phyloP scores from a whole-genome alignment of 2,888 invertebrate genomes.

The Vesta saturnalis region DNA sequence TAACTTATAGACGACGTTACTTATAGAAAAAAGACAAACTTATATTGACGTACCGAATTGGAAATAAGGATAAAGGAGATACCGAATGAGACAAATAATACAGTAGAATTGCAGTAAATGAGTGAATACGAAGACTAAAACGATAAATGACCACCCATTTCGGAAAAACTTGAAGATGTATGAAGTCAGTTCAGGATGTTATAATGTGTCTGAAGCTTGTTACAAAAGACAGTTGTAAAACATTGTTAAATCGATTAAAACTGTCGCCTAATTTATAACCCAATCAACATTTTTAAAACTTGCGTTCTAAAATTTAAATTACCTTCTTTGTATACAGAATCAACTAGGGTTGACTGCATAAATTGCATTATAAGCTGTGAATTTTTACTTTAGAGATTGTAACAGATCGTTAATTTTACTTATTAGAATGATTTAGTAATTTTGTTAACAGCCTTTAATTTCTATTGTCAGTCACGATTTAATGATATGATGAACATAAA shows the following conservation, averaged over 20 bases:
- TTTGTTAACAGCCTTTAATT: neutral
- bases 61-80: constrained; percentile 23
- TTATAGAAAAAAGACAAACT: constrained; percentile 39
- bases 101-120: constrained; percentile 46
- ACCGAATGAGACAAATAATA: constrained; percentile 40
- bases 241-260: constrained; percentile 53
- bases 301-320: constrained; percentile 49
- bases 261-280: constrained; percentile 51
- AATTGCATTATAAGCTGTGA: constrained; percentile 34
- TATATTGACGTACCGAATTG: constrained; percentile 20
- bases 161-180: constrained; percentile 45
- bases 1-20: constrained; percentile 40
- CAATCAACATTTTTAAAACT: constrained; percentile 56
- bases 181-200: constrained; percentile 40
- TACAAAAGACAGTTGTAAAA: constrained; percentile 50
- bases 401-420: constrained; percentile 2
- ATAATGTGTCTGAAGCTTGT: constrained; percentile 42
- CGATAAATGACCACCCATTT: constrained; percentile 51
- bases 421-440: neutral
- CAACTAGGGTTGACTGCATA: no score
- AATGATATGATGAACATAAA: neutral
- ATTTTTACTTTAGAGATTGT: constrained; percentile 15
- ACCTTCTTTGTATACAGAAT: constrained; percentile 45
- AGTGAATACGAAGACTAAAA: constrained; percentile 47
- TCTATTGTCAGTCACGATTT: neutral